A percentile compares a stretch with the other conserved stretches of the same genome.
These are phyloP conservation scores for Heliconius cydno DNA, from an alignment of 2,888 invertebrate genomes.

Conservation along the genomic window DNA sequence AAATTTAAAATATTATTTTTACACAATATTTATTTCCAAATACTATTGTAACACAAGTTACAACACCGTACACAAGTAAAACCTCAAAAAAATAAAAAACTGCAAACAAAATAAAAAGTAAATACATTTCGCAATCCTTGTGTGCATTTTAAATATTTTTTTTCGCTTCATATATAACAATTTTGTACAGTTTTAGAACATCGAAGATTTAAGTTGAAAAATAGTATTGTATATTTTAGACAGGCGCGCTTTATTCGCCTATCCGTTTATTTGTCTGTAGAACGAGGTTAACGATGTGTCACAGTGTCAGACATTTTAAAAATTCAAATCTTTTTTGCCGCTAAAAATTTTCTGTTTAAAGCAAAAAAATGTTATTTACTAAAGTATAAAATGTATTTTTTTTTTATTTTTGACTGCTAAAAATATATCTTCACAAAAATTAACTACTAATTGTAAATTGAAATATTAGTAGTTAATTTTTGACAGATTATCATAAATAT, in stretches of 20 bases:
- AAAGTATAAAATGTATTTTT: no score
- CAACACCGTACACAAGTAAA: not conserved
- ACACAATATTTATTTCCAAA: no score
- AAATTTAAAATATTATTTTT: no score
- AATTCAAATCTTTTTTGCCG: conserved; percentile 13
- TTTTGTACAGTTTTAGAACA: not conserved
- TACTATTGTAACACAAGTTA: no score
- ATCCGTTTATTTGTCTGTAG: conserved; percentile 27
- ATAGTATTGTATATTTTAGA: conserved; percentile 31
- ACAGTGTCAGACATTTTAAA: conserved; percentile 23
- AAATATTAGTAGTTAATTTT: no score
- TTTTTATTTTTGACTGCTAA: no score
- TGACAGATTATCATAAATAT: no score
- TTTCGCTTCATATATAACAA: not conserved
- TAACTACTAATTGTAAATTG: no score
- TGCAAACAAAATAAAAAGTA: not conserved
- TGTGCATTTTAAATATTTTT: not conserved
- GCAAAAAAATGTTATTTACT: not conserved
- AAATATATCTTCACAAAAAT: no score
- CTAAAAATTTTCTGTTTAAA: not conserved
- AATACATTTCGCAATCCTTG: not conserved
- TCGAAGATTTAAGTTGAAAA: conserved; percentile 24
- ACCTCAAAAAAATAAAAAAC: not conserved
- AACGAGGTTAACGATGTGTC: conserved; percentile 29
- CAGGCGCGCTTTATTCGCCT: conserved; percentile 21